Conservation (phyloP, 2,113 vertebrate genomes). For the Trogon melanurus region DNA sequence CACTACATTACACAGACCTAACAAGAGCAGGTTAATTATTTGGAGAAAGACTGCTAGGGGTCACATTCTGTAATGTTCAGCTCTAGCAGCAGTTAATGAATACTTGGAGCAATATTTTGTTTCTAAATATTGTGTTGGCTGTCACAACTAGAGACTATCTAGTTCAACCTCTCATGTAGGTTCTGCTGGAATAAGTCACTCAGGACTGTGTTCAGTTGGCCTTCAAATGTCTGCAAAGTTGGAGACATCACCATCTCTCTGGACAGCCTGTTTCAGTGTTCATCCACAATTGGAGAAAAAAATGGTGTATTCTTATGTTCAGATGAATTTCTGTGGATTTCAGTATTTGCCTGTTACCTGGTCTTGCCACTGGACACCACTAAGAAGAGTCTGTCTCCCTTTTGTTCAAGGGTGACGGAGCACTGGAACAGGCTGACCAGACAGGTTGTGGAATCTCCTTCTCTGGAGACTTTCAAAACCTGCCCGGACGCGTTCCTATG, state of each 20-base stretch:
- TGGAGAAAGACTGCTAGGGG: neutral
- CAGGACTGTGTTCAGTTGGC: neutral
- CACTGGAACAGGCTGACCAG: too few species aligned
- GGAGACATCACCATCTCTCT: neutral
- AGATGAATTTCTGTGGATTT: neutral
- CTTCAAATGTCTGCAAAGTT: neutral
- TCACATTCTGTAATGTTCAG: neutral
- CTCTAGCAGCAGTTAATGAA: neutral
- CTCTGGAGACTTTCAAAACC: too few species aligned
- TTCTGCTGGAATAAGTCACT: neutral
- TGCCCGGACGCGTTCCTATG: too few species aligned
- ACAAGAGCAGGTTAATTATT: neutral
- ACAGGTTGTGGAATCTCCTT: too few species aligned
- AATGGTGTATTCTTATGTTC: neutral
- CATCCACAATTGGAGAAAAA: neutral
- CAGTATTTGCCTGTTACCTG: neutral
- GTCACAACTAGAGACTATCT: neutral
- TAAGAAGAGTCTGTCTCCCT: neutral
- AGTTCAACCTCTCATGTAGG: fast-evolving
- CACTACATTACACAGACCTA: neutral
- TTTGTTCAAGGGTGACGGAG: neutral
- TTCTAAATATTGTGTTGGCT: neutral
- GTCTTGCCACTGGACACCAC: too few species aligned
- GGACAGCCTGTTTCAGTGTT: neutral
- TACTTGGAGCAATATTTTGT: fast-evolving